A percentile compares a stretch with the other conserved stretches of the same genome.
Conservation (phyloP, 1,140 invertebrate species). For the Heliconius hewitsoni region DNA sequence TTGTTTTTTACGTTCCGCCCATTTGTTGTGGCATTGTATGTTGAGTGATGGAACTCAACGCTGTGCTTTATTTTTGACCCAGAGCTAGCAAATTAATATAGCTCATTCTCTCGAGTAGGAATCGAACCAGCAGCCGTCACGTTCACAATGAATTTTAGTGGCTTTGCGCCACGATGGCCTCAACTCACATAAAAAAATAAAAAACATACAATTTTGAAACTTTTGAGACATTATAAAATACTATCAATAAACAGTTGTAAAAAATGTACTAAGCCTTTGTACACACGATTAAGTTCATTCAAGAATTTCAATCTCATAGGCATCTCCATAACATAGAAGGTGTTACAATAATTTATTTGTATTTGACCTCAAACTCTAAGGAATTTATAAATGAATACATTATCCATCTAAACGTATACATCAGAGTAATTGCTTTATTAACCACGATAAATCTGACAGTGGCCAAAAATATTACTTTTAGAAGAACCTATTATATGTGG, state of each 20-base stretch:
- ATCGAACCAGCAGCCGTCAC: too few species aligned
- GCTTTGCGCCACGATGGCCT: too few species aligned
- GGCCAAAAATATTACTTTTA: conserved; percentile 29
- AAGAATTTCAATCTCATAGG: not conserved
- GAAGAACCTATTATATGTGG: conserved; percentile 18
- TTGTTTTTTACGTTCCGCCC: not conserved
- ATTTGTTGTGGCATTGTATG: too few species aligned
- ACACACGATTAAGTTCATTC: not conserved
- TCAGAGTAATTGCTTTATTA: conserved; percentile 32
- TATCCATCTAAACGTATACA: not conserved
- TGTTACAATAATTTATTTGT: conserved; percentile 6
- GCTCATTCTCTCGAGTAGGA: too few species aligned
- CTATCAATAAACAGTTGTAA: not conserved
- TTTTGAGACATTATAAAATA: not conserved
- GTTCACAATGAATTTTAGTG: too few species aligned
- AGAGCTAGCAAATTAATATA: too few species aligned
- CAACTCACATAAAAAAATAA: not conserved
- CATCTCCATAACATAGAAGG: not conserved
- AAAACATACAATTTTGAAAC: not conserved
- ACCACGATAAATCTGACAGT: conserved; percentile 28
- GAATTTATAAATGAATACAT: conserved; percentile 19
- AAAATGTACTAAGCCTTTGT: not conserved
- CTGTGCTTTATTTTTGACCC: too few species aligned
- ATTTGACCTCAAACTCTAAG: conserved; percentile 10
- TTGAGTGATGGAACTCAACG: too few species aligned